These are phyloP conservation scores for human DNA, from an alignment of 2,113 vertebrate species.

Conservation along the genomic window GRCh38 chr7:140136001-140136500, in stretches of 20 bases:
- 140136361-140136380: neutral
- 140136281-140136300: neutral
- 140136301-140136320: neutral
- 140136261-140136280: neutral
- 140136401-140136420: neutral
- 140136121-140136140: neutral
- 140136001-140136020: too few relatives aligned
- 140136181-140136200: neutral
- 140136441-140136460: neutral
- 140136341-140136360: neutral
- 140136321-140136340: slow-evolving; percentile 35
- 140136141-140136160: neutral
- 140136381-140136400: neutral
- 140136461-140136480: neutral
- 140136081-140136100: neutral
- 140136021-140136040: too few relatives aligned
- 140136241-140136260: neutral
- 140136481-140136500: neutral
- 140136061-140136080: too few relatives aligned
- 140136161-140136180: neutral
- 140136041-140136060: too few relatives aligned
- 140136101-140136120: neutral
- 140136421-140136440: neutral
- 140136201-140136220: neutral
- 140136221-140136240: neutral